These are phyloP conservation scores for Phylloscopus whistleri DNA, from an alignment of 2,113 vertebrate genomes.

Conservation along the genomic window DNA sequence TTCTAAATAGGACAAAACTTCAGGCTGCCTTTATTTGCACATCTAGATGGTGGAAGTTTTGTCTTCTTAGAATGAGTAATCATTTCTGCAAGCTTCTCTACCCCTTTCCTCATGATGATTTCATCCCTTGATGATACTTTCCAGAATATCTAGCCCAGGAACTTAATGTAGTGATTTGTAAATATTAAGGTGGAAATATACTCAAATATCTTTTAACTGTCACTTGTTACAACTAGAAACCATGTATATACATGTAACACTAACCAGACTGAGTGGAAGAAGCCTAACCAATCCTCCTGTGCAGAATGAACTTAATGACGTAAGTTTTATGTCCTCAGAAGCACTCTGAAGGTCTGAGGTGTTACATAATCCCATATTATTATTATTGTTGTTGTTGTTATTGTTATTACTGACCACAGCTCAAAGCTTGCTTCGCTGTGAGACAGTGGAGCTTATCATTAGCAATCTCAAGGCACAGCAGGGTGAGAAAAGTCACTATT, in stretches of 20 bases:
- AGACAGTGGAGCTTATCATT: not conserved
- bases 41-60: not conserved
- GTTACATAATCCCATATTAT: not conserved
- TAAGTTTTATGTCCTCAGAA: not conserved
- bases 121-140: not conserved
- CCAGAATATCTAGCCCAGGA: not conserved
- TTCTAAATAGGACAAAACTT: not conserved
- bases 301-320: not conserved
- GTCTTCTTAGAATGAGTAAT: not conserved
- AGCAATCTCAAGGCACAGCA: conserved; percentile 4
- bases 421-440: not conserved
- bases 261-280: not conserved
- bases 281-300: not conserved
- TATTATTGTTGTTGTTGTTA: not conserved
- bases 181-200: not conserved
- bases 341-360: not conserved
- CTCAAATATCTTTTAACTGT: not conserved
- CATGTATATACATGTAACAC: not conserved
- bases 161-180: not conserved
- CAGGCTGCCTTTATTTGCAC: not conserved
- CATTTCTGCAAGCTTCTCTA: not conserved
- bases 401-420: not conserved
- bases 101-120: not conserved
- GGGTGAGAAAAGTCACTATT: not conserved
- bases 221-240: not conserved